These are phyloP conservation scores for Syrrhaptes paradoxus DNA, from an alignment of 2,113 vertebrate genomes.

Conservation along the genomic window DNA sequence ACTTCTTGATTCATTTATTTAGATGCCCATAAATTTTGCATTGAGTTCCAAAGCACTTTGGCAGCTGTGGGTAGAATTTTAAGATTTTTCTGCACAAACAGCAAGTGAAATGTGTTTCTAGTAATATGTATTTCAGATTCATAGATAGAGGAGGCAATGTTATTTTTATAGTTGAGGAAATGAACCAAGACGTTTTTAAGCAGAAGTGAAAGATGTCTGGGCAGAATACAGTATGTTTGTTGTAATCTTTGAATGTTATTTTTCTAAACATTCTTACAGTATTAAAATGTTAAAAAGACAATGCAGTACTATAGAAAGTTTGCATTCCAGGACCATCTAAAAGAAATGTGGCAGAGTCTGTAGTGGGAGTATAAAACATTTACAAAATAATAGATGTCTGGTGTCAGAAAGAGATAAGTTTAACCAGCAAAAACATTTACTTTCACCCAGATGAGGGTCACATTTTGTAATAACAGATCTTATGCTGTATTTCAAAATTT, in stretches of 20 bases:
- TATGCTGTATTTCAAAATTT: background rate
- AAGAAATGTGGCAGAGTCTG: background rate
- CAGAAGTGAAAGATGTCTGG: background rate
- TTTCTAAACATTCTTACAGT: slow-evolving; percentile 1
- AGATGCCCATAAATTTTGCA: background rate
- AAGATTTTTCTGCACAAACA: background rate
- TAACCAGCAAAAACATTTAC: background rate
- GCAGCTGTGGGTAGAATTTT: background rate
- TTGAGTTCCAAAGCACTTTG: background rate
- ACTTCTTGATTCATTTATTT: slow-evolving; percentile 13
- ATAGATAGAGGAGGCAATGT: background rate
- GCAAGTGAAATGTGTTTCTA: slow-evolving; percentile 14
- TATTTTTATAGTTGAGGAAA: slow-evolving; percentile 25
- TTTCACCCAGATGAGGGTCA: background rate
- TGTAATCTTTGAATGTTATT: background rate
- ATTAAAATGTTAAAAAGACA: background rate
- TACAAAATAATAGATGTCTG: background rate
- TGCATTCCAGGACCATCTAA: background rate
- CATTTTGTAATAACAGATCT: background rate
- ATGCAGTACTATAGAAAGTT: background rate
- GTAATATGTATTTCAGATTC: slow-evolving; percentile 15
- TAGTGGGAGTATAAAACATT: background rate
- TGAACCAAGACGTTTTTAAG: slow-evolving; percentile 12
- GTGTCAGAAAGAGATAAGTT: background rate
- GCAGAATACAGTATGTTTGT: background rate